Conservation (phyloP, 2,113 vertebrate species). For the Lucifuga dentata region DNA sequence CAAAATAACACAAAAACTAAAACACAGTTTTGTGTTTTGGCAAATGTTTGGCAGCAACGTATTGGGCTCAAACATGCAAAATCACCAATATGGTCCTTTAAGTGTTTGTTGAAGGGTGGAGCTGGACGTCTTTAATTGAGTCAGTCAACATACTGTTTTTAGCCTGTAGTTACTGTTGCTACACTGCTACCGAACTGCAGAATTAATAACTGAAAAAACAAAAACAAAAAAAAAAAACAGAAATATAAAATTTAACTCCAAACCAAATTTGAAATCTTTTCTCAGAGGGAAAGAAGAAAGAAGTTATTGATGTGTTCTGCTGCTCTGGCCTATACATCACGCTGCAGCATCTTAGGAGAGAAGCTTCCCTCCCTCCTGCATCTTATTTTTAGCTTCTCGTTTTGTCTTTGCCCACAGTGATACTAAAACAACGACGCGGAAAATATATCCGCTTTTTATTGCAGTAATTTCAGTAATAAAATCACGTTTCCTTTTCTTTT, state of each 20-base stretch:
- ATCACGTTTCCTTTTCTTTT: too few relatives aligned
- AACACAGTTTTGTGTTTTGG: too few relatives aligned
- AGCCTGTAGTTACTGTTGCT: conserved; percentile 23
- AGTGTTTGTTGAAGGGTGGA: conserved; percentile 37
- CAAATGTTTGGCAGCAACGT: too few relatives aligned
- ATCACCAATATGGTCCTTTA: too few relatives aligned
- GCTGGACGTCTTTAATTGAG: conserved; percentile 40
- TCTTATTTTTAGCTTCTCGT: conserved; percentile 32
- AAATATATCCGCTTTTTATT: not conserved
- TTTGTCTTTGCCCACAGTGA: conserved; percentile 5
- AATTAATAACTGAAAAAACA: not conserved
- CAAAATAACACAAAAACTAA: too few relatives aligned
- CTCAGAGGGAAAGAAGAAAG: conserved; percentile 19
- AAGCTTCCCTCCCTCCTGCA: not conserved
- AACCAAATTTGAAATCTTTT: not conserved
- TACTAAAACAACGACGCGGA: conserved; percentile 25
- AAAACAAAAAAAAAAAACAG: not conserved
- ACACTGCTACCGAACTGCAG: too few relatives aligned
- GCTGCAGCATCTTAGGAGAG: not conserved
- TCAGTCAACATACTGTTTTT: conserved; percentile 16
- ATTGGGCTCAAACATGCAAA: too few relatives aligned
- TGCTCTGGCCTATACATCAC: conserved; percentile 36
- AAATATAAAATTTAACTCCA: not conserved
- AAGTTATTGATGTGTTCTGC: not conserved
- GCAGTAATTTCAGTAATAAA: not conserved